These are phyloP conservation scores for Tricholaema leucomelas DNA, from an alignment of 2,113 vertebrate genomes.

Conservation along the genomic window DNA sequence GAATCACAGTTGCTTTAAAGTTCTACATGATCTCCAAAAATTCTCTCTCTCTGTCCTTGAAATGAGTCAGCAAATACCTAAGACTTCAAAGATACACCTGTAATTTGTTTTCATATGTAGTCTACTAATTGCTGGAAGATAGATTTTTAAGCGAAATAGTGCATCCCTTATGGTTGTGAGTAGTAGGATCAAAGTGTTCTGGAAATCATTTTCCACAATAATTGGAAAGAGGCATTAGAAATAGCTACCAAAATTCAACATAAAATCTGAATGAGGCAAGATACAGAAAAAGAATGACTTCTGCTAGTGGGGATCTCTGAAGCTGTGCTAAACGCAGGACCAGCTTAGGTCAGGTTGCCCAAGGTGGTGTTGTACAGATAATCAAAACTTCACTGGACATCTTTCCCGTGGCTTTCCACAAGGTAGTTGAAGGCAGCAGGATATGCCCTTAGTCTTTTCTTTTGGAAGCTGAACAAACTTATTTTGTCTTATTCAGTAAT, in stretches of 20 bases:
- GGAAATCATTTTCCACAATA: not conserved
- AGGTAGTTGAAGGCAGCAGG: not conserved
- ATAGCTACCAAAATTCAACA: not conserved
- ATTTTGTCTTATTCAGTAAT: not conserved
- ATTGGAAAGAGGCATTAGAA: not conserved
- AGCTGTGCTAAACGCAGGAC: not conserved
- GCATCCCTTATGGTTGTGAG: not conserved
- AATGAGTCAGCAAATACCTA: not conserved
- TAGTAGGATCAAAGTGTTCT: not conserved
- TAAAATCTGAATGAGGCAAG: not conserved
- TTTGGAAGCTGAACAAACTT: not conserved
- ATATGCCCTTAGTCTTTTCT: not conserved
- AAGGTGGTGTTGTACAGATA: not conserved
- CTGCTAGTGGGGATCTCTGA: not conserved
- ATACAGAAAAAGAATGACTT: not conserved
- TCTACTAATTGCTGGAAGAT: not conserved
- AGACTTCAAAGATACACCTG: not conserved
- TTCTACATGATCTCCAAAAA: not conserved
- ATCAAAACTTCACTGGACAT: not conserved
- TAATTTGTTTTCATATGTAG: not conserved
- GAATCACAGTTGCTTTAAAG: not conserved
- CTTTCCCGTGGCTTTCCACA: not conserved
- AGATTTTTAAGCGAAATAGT: not conserved
- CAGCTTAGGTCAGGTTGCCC: not conserved
- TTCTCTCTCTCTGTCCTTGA: not conserved